These are phyloP conservation scores for Pomatostomus ruficeps DNA, from an alignment of 2,113 vertebrate species.

Conservation along the genomic window DNA sequence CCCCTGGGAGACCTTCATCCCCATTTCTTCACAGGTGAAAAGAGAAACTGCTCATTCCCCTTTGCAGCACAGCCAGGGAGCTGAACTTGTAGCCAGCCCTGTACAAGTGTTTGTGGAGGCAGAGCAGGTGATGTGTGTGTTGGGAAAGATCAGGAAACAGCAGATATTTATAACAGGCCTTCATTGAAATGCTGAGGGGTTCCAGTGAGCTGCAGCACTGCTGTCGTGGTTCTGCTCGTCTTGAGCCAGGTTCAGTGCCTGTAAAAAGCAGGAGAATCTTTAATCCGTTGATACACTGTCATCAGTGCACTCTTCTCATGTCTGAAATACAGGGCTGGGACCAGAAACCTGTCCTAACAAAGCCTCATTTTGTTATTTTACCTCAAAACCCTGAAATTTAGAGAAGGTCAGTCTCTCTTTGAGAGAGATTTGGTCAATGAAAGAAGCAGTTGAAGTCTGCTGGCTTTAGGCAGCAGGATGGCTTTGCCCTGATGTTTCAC, in stretches of 20 bases:
- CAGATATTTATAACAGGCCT: background rate
- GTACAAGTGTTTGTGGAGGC: background rate
- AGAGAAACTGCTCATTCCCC: background rate
- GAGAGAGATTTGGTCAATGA: background rate
- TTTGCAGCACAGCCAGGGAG: background rate
- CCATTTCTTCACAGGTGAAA: conserved; percentile 2
- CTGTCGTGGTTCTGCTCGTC: background rate
- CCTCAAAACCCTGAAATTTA: background rate
- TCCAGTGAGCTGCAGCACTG: background rate
- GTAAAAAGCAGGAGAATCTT: background rate
- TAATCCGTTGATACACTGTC: background rate
- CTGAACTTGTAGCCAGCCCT: background rate
- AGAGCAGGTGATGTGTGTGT: background rate
- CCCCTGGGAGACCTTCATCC: background rate
- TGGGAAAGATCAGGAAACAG: background rate
- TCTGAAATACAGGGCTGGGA: background rate
- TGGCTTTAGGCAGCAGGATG: background rate
- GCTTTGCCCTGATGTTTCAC: background rate
- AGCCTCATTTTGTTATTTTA: background rate
- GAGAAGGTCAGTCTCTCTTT: background rate
- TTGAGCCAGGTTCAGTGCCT: background rate
- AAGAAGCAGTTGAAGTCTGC: background rate
- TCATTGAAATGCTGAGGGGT: background rate
- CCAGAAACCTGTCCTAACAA: background rate
- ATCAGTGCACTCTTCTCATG: background rate